phyloP scores from a whole-genome alignment of 2,113 vertebrate species.

The Seriola rivoliana region DNA sequence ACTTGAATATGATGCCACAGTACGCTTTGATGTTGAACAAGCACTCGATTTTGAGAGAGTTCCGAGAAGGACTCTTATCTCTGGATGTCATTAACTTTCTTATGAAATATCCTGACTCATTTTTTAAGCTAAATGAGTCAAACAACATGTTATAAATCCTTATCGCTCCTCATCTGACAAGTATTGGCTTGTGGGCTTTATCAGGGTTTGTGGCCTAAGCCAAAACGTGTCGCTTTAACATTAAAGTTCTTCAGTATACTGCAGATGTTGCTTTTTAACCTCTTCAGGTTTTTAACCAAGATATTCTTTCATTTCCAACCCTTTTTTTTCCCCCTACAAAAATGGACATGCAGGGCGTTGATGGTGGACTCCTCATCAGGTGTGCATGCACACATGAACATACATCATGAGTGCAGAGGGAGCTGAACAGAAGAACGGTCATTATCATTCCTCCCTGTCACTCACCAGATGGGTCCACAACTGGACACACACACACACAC shows the following conservation, averaged over 20 bases:
- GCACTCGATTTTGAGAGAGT: too few species aligned
- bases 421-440: background rate
- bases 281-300: too few species aligned
- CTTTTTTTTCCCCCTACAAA: too few species aligned
- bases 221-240: too few species aligned
- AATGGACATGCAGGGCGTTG: background rate
- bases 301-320: background rate
- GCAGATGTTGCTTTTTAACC: too few species aligned
- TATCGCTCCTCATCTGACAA: too few species aligned
- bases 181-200: too few species aligned
- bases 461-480: constrained; percentile 33
- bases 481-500: constrained; percentile 1
- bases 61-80: background rate
- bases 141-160: background rate
- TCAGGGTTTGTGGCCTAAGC: too few species aligned
- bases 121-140: background rate
- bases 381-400: background rate
- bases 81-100: background rate
- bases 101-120: background rate
- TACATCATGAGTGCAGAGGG: background rate
- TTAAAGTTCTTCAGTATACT: too few species aligned
- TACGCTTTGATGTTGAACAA: background rate
- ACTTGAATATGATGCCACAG: background rate
- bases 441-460: constrained; percentile 72
- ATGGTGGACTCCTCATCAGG: background rate